These are phyloP conservation scores for Dascyllus trimaculatus DNA, from an alignment of 2,113 vertebrate species.

Conservation along the genomic window DNA sequence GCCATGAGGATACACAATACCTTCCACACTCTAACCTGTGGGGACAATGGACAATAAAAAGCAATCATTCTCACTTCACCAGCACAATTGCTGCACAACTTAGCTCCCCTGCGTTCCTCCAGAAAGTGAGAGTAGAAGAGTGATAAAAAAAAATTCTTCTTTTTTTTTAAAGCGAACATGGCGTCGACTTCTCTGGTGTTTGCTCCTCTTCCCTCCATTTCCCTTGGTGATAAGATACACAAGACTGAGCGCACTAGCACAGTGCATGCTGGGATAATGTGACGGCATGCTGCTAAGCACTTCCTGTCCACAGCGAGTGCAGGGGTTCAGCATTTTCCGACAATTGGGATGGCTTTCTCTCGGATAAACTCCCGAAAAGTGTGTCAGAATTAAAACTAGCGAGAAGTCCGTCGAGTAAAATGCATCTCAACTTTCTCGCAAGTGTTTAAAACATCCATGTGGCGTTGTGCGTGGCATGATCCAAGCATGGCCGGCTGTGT, in stretches of 20 bases:
- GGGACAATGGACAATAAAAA: slow-evolving; percentile 87
- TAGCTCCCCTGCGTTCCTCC: slow-evolving; percentile 37
- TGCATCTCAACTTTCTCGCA: neutral
- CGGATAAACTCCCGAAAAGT: neutral
- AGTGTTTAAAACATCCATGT: too few relatives aligned
- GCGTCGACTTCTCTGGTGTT: slow-evolving; percentile 27
- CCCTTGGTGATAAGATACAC: slow-evolving; percentile 64
- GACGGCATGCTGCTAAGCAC: slow-evolving; percentile 61
- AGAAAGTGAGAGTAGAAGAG: slow-evolving; percentile 38
- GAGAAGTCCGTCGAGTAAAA: neutral
- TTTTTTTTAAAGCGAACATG: slow-evolving; percentile 16
- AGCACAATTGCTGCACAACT: slow-evolving; percentile 75
- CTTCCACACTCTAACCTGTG: slow-evolving; percentile 85
- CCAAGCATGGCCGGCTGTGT: slow-evolving; percentile 1
- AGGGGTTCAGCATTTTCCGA: neutral
- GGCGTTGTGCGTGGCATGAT: neutral
- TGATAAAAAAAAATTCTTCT: slow-evolving; percentile 9
- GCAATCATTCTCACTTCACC: slow-evolving; percentile 76
- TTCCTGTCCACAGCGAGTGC: slow-evolving; percentile 62
- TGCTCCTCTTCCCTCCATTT: slow-evolving; percentile 64
- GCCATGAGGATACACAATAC: slow-evolving; percentile 84
- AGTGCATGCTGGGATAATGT: slow-evolving; percentile 74
- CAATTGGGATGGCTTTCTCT: slow-evolving; percentile 10
- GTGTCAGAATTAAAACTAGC: too few relatives aligned
- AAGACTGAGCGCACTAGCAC: slow-evolving; percentile 52